Evolutionary conservation across 2,888 invertebrate species (phyloP), one percentile per base, ranked within the genome.

Genomic region (Eupithecia inturbata): DNA sequence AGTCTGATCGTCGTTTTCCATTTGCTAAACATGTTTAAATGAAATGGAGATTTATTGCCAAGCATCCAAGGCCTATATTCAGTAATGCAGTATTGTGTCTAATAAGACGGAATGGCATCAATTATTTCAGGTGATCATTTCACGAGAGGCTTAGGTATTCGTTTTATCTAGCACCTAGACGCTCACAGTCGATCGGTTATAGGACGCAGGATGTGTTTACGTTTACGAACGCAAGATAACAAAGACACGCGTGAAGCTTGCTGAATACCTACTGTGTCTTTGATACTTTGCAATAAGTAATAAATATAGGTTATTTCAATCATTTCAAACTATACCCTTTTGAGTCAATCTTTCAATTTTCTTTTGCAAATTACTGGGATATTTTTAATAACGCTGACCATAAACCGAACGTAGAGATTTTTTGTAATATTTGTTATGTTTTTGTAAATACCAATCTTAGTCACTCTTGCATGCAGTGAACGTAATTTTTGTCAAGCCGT

Each of bases 1-100:
- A 53, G 12, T 70, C 41, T 67, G 63, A 64, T 88, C 85, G 91
- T 91, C 88, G 84, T 63, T 31, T 4, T 64, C 72, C 73, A 33
- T 74, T 74, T 53, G 1, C 64, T 62, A 19, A 62, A 62, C 28
- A 28, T 31, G 19, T 62, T 62, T 62, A 28, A 60, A 28, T 60
- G 39, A 28, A 28, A 26, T 57, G 22, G 10, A 53, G 53, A 4
- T 49, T n/a, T 22, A 22, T 12, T 53, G 10, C 12, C 53, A 3
- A 53, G 19, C 10, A 53, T 53, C 4, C 53, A 53, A 22, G 22
- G 53, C 22, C 49, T 49, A 10, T 53, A 53, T 10, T 53, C 22
- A 22, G 26, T 22, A 22, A n/a, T 53, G 10, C n/a, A 9, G 9
- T 36, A 36, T 36, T 36, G 53, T 49, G 49, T n/a, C 10, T n/a